These are phyloP conservation scores for Linepithema humile DNA, from an alignment of 1,140 invertebrate species.

Conservation along the genomic window DNA sequence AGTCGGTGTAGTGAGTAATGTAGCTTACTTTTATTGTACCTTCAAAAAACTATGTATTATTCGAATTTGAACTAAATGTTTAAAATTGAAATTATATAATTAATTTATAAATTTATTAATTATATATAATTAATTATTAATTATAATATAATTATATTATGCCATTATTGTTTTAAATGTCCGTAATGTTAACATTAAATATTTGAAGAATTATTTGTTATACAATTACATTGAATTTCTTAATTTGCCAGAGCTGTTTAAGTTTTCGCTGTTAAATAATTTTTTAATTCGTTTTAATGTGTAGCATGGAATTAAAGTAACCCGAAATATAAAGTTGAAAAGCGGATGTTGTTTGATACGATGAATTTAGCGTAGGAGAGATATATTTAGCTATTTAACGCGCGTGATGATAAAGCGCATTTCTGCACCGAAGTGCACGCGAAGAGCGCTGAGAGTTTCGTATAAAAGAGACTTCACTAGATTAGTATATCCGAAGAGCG, in stretches of 20 bases:
- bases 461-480: slow-evolving; percentile 12
- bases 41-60: background rate
- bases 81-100: slow-evolving; percentile 6
- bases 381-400: background rate
- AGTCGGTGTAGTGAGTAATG: background rate
- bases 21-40: no score
- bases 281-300: background rate
- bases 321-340: background rate
- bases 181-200: background rate
- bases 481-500: slow-evolving; percentile 19
- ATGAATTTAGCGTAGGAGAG: background rate
- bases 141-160: no score
- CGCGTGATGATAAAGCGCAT: background rate
- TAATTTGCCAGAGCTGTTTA: background rate
- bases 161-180: background rate
- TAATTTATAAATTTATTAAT: no score
- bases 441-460: slow-evolving; percentile 1
- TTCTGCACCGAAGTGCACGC: background rate
- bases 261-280: background rate
- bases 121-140: no score
- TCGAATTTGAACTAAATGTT: background rate
- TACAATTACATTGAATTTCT: background rate
- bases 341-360: background rate
- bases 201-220: background rate
- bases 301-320: background rate